Base-by-base conservation (phyloP, 2,113 vertebrate species). In the Notarius quadriscutis region DNA sequence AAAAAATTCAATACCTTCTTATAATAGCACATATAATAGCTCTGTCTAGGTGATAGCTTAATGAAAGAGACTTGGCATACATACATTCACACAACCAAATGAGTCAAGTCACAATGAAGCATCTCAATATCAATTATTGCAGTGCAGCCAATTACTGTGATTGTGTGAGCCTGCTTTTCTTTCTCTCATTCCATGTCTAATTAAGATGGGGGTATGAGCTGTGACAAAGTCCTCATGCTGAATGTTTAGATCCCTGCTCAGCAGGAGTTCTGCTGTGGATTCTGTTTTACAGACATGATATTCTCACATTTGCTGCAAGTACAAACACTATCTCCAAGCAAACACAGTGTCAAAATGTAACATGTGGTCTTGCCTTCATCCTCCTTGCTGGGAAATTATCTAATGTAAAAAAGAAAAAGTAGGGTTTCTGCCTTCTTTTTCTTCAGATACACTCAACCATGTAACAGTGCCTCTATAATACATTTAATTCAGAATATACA, bases 21-120 rank as follows among this genome's bases (percentile, higher is more conserved):
- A 85, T 91, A 92, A 92, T 91, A 89, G 89, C 83, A 84, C 87
- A 89, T 91, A 89, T 91, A 91, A 91, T 89, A 83, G 88, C 82
- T 86, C 87, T 22, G 85, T 84, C 88, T 87, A 50, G 71, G 90
- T 89, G 90, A 92, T 91, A 85, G 78, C 91, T 87, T 92, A 91
- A 92, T 91, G 87, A 92, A 91, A 91, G 83, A 48, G 81, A 34
- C 85, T 84, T 30, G 50, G 75, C 85, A 55, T 88, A 83, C 74
- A 69, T 67, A 83, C 79, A 85, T 84, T 85, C 86, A 80, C 82
- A 89, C 80, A 65, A 55, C 84, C 50, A 77, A 88, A 89, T 89
- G 87, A 85, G 82, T 90, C 80, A 34, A 87, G 84, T 87, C 88
- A 88, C 81, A 86, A 75, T 85, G 89, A 87, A 86, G 89, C 71